Conservation (phyloP, 2,888 invertebrate genomes). For the Cryptus armator region DNA sequence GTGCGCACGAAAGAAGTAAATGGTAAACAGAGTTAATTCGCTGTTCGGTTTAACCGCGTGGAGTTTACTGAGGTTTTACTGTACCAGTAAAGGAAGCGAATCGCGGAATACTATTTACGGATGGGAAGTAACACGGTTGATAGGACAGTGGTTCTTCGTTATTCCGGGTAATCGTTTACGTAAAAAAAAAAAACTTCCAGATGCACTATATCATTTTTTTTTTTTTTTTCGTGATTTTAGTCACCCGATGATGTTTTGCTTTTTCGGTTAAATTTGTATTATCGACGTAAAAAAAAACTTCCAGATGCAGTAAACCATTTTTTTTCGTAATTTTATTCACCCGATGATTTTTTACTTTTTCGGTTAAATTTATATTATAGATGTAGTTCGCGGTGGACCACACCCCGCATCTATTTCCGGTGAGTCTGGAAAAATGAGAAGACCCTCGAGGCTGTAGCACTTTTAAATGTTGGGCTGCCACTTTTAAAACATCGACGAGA, state of each 20-base stretch:
- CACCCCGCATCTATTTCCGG: slow-evolving; percentile 67
- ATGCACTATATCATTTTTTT: neutral
- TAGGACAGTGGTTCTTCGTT: too few species aligned
- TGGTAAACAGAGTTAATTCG: too few species aligned
- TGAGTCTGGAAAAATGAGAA: slow-evolving; percentile 57
- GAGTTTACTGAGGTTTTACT: too few species aligned
- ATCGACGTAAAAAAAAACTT: too few species aligned
- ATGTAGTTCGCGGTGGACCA: slow-evolving; percentile 38
- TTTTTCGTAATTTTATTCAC: neutral
- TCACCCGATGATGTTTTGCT: neutral
- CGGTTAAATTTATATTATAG: neutral
- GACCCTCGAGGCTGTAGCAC: slow-evolving; percentile 30
- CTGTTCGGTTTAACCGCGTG: too few species aligned
- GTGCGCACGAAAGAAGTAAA: too few species aligned
- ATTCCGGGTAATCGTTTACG: neutral
- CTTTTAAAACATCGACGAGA: neutral
- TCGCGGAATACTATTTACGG: too few species aligned
- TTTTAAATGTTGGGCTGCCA: slow-evolving; percentile 37
- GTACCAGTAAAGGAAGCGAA: too few species aligned
- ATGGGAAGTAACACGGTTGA: too few species aligned
- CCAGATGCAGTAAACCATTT: neutral
- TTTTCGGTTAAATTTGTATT: too few species aligned
- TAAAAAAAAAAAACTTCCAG: neutral
- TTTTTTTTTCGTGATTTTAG: neutral
- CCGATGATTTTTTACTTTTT: neutral